A percentile compares a stretch with the other conserved stretches of the same genome.
Conservation (phyloP, 2,888 invertebrate species). For the Bhutanitis thaidina region DNA sequence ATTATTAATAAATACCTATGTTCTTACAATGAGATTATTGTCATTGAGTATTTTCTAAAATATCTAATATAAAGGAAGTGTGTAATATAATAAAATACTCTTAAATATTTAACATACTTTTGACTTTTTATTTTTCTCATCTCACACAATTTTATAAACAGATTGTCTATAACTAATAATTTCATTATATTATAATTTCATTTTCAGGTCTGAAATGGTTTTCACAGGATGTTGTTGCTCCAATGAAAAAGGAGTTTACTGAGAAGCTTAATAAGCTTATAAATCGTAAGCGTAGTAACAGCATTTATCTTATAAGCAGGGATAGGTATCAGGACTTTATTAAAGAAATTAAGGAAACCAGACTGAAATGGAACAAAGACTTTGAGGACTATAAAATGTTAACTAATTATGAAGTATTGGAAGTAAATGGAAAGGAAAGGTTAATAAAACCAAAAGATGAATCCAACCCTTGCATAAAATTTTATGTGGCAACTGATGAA, state of each 20-base stretch:
- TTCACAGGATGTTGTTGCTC: constrained; percentile 31
- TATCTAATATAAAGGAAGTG: too few species aligned
- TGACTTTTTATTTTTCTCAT: too few species aligned
- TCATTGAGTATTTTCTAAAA: too few species aligned
- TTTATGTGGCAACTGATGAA: constrained; percentile 53
- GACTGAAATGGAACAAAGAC: constrained; percentile 41
- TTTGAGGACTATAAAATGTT: constrained; percentile 59
- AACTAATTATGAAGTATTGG: constrained; percentile 51
- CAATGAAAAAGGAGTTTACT: constrained; percentile 53
- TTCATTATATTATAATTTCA: background rate
- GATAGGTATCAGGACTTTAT: constrained; percentile 52
- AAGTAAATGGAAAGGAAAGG: constrained; percentile 41
- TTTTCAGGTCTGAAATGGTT: constrained; percentile 41
- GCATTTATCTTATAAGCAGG: constrained; percentile 44
- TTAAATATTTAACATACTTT: too few species aligned
- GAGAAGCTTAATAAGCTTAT: constrained; percentile 44
- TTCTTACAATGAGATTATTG: too few species aligned
- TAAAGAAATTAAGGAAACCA: constrained; percentile 46
- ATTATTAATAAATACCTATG: too few species aligned
- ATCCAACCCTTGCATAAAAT: constrained; percentile 37
- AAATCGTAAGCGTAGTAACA: constrained; percentile 53
- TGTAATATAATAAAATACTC: too few species aligned
- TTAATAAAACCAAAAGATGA: constrained; percentile 50
- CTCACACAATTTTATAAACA: too few species aligned
- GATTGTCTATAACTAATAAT: too few species aligned